Base-by-base conservation (phyloP, 2,113 vertebrate species). In the Numida meleagris region DNA sequence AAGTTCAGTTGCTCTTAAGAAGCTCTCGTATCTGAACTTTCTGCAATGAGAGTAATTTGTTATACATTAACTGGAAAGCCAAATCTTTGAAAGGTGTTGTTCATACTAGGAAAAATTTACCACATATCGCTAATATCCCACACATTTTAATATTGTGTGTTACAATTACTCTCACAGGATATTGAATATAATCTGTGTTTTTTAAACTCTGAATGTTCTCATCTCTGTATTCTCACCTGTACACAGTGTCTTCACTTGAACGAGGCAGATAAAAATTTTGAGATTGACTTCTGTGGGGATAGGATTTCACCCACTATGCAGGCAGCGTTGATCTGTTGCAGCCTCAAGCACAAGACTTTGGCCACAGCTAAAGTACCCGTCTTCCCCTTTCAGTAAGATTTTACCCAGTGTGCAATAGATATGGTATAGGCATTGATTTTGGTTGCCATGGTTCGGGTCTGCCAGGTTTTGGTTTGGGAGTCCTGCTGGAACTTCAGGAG, bases 1-100 rank as follows among this genome's bases (percentile, higher is more conserved):
- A 97, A 97, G 97, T 98, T 98, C 97, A 97, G 92, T 96, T 93
- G 84, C 91, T 96, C 83, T 97, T 88, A 86, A 97, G 96, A 90
- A 79, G 61, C 70, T 88, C 95, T 96, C 95, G 74, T 81, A 82
- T 92, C 80, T 63, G 72, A 93, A 89, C 58, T 68, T 88, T 95
- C 51, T 92, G 71, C 61, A 58, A 51, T 50, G 71, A 89, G 53
- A 94, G 76, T 85, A 84, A 86, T 95, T 91, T 79, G 84, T 95
- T 92, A 94, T 89, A 68, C 91, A 97, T 96, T 96, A 96, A 97
- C 93, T 93, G 76, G 45, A 95, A 95, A 93, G 66, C 46, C 12
- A 43, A 71, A 91, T 77, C 96, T 96, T 91, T 88, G 70, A 93
- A 83, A 94, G 63, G 20, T 66, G 58, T 76, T 87, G 48, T 27